Base-by-base conservation (phyloP, 2,797 vertebrate species). In the Rhinoraja longicauda region DNA sequence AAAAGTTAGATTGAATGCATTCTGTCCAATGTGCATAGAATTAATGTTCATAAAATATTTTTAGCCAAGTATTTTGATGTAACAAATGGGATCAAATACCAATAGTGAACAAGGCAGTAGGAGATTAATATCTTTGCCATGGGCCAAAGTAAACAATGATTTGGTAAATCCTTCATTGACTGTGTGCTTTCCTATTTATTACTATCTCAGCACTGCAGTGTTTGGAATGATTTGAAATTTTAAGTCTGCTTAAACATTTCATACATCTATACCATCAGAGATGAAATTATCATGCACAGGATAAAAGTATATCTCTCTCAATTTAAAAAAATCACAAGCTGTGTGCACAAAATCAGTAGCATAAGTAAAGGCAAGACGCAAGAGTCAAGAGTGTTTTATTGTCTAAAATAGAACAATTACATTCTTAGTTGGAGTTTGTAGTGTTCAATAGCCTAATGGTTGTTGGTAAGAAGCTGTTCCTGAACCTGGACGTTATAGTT, bases 71-170 rank as follows among this genome's bases (percentile, higher is more conserved):
- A 77, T 77, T 13, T 39, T 78, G 77, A 17, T 13, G 6, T 78
- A 78, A 78, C 7, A 78, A 78, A 78, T 78, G 77, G 36, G 77
- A 78, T 78, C 32, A 17, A 78, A 39, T 78, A 78, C 36, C 36
- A 78, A 32, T 15, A 78, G 32, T 6, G 15, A 78, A 29, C 36
- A 78, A 78, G 36, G 21, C 10, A 39, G 17, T 4, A 19, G 10
- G 29, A n/a, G 77, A 78, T 29, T 39, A 78, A 39, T 78, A 78
- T 2, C 77, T 39, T 39, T 78, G 36, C 77, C 77, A 78, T 78
- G 32, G 32, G 77, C 36, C 77, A 78, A 78, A 78, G 39, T 78
- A 78, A 78, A 78, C 77, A 78, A 78, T 78, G 32, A 78, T 78
- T 39, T 78, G 32, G 36, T 39, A 78, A 78, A 39, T 39, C 77